Conservation (phyloP, 1,140 invertebrate genomes). For the Sesamia nonagrioides region DNA sequence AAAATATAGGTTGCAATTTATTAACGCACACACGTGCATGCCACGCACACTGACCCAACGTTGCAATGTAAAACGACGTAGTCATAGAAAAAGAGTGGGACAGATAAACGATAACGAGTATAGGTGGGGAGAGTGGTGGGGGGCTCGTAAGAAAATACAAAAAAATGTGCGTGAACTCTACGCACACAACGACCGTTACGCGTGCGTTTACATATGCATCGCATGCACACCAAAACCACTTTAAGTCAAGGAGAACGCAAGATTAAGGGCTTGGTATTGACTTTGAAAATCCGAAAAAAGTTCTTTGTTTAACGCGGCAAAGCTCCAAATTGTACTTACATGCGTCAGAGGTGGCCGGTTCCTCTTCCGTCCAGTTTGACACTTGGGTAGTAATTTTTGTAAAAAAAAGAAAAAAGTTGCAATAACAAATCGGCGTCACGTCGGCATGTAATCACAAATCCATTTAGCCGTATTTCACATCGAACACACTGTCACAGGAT, state of each 20-base stretch:
- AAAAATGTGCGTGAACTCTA: constrained; percentile 84
- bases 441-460: constrained; percentile 72
- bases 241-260: constrained; percentile 72
- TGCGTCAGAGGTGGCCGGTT: constrained; percentile 84
- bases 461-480: constrained; percentile 71
- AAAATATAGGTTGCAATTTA: constrained; percentile 87
- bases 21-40: constrained; percentile 76
- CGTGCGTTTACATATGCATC: constrained; percentile 57
- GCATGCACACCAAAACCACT: constrained; percentile 61
- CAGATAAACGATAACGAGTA: constrained; percentile 80
- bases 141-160: constrained; percentile 79
- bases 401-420: constrained; percentile 77
- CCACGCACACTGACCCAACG: constrained; percentile 67
- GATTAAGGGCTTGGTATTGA: constrained; percentile 73
- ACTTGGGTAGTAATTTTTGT: constrained; percentile 86
- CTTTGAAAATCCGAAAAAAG: constrained; percentile 51
- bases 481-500: constrained; percentile 73
- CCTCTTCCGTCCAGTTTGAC: constrained; percentile 86
- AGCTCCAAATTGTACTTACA: constrained; percentile 72
- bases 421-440: constrained; percentile 71
- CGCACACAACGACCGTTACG: constrained; percentile 66
- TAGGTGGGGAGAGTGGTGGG: constrained; percentile 78
- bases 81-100: constrained; percentile 86
- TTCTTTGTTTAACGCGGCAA: constrained; percentile 51
- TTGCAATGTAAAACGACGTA: constrained; percentile 61